Base-by-base conservation (phyloP, 2,113 vertebrate species). In the Siniperca knerii region DNA sequence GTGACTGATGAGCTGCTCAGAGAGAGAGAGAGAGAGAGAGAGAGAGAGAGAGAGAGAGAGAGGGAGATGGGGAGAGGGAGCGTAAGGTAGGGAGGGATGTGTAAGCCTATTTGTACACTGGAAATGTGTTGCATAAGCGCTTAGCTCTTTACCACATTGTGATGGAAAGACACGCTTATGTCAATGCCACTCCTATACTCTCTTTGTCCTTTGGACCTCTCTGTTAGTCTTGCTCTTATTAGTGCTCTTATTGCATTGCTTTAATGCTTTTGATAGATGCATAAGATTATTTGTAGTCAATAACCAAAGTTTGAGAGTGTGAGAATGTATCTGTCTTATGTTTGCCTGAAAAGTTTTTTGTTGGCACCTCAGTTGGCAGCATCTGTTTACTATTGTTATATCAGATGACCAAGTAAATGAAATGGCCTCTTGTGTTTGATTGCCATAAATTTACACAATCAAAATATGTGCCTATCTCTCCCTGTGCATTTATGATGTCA, bases 51-150 rank as follows among this genome's bases (percentile, higher is more conserved):
- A 70, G 66, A 76, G 7, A 82, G 18, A 68, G 76, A 81, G 37
- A 8, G 61, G 58, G 52, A 74, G 77, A 83, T 21, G 8, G 16
- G 6, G 60, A 42, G 35, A 61, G 33, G 1, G 62, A 79, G 65
- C 40, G 50, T 86, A 35, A 62, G 40, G 55, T 46, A 44, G 52
- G 15, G 77, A 60, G 68, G 68, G 79, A 82, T 23, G 42, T 25
- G 48, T 75, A 20, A n/a, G 25, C 42, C 29, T 64, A 9, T 88
- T 77, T 81, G 52, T 69, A 73, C 64, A 52, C 52, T 89, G 85
- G 76, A 92, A 88, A 77, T 64, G 12, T 75, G 82, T 92, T 92
- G 54, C 90, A 58, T 90, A 91, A 92, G 65, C 87, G 42, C n/a
- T 90, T 60, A 65, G 68, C 70, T 90, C 12, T 9, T 89, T 79